Percentiles rank a stretch among this genome's conserved stretches.
Evolutionary conservation across 2,888 invertebrate species (phyloP).

Genomic region (Acanthococcus lagerstroemiae): DNA sequence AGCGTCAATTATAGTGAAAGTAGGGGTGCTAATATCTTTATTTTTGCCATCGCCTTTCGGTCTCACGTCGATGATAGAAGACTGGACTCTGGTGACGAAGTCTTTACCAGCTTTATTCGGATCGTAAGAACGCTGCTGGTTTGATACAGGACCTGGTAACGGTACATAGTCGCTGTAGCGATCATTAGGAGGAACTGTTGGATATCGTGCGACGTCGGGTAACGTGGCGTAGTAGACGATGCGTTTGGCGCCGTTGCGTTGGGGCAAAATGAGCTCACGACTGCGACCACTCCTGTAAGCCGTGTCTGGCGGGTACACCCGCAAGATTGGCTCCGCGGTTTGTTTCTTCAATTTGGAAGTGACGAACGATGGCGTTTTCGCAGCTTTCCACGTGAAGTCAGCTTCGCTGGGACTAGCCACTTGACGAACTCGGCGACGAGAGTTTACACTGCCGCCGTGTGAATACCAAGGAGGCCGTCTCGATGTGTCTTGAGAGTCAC

Average conservation of each 20-base stretch:
- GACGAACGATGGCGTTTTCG: constrained; percentile 14
- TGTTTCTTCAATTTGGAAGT: constrained; percentile 7
- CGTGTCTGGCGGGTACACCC: constrained; percentile 1
- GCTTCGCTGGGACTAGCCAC: neutral
- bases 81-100: neutral
- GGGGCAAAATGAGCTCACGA: neutral
- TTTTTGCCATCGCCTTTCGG: neutral
- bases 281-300: neutral
- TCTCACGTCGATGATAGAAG: neutral
- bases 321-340: constrained; percentile 8
- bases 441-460: no score
- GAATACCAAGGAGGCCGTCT: no score
- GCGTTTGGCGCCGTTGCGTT: neutral
- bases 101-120: neutral
- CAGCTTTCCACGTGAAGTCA: constrained; percentile 14
- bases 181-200: neutral
- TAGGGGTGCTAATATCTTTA: neutral
- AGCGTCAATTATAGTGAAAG: neutral
- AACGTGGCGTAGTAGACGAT: neutral
- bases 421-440: constrained; percentile 5
- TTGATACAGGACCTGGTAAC: neutral
- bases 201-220: neutral
- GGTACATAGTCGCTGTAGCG: neutral
- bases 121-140: neutral
- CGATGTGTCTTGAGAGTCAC: no score